Base-by-base conservation (phyloP, 2,797 vertebrate species). In the Myripristis jacobus region DNA sequence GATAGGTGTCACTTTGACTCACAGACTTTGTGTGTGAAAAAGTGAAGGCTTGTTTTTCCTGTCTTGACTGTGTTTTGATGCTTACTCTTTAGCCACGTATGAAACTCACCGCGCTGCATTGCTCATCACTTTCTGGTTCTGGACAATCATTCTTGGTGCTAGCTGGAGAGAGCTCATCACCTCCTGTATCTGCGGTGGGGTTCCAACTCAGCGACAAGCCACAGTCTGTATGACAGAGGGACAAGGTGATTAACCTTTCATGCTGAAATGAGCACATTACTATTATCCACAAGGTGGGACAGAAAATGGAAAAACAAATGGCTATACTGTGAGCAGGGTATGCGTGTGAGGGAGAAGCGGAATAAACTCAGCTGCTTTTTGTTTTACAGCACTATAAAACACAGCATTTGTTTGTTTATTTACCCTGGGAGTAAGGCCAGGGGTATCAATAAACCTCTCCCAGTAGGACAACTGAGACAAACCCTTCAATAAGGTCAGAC, bases 121-220 rank as follows among this genome's bases (percentile, higher is more conserved):
- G 66, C 2, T 22, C 19, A 9, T 80, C 77, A 44, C 75, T 76
- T 38, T 73, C 82, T 52, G 69, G 36, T 48, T 75, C 80, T 8
- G 55, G 67, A 60, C 46, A 47, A 12, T 41, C 69, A 11, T 87
- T 77, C 46, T 83, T 85, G 27, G 77, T 74, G 34, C 24, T 54
- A 3, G 21, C 27, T 25, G 78, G 25, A 0, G 87, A 54, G 27
- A 80, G 73, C 27, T 77, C 19, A 21, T 41, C 56, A 48, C 27
- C 9, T 47, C 10, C 59, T 24, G 11, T 8, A 19, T 83, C 61
- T 25, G 73, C 22, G 0, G 29, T 54, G 12, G 76, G 67, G 3
- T 88, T 19, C 82, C 84, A 89, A 34, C 87, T 85, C 73, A 90
- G 69, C 1, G 88, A 89, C 68, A 93, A 55, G 4, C 84, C 90